Base-by-base conservation (phyloP, 2,888 invertebrate species). In the Tetramorium bicarinatum region DNA sequence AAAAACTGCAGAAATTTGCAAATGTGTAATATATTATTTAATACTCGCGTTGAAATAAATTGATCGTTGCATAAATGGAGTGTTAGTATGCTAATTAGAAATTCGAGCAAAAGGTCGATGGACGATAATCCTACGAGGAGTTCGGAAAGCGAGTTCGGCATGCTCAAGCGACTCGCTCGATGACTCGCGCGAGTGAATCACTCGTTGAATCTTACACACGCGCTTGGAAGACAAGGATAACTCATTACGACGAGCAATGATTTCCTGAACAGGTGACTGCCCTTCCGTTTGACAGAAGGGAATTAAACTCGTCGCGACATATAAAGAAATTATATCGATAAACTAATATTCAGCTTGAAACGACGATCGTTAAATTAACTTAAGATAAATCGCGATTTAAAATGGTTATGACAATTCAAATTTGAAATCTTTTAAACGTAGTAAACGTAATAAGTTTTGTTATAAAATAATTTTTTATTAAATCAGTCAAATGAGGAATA, bases 211-310 rank as follows among this genome's bases (percentile, higher is more conserved):
- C 77, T 75, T 76, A 77, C 80, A 80, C 80, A 84, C 85, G 83
- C 87, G 80, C 85, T 82, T 82, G 85, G 74, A 85, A 83, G 85
- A 87, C 75, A 85, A 85, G 81, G 85, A 80, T 72, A 56, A 56
- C 11, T 85, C 64, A 82, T 80, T 82, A 76, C 81, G 38, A 84
- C 61, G 74, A 67, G 79, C 67, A 67, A 89, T 82, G 85, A 90
- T 87, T 89, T 92, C 89, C 89, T 91, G 88, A 87, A 89, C 91
- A 91, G 92, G 91, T 92, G 92, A 91, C 85, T 87, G 89, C 83
- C 90, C 90, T 90, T 91, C 87, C 89, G 75, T 72, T 18, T 61
- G 79, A 64, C 79, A 84, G 77, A 41, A 66, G 47, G 13, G 52
- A 80, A 44, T 29, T 44, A 11, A 69, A 21, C 47, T 18, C 15